Evolutionary conservation across 2,888 invertebrate species (phyloP), one percentile per base, ranked within the genome.

Genomic region (Agriopis leucophaearia): DNA sequence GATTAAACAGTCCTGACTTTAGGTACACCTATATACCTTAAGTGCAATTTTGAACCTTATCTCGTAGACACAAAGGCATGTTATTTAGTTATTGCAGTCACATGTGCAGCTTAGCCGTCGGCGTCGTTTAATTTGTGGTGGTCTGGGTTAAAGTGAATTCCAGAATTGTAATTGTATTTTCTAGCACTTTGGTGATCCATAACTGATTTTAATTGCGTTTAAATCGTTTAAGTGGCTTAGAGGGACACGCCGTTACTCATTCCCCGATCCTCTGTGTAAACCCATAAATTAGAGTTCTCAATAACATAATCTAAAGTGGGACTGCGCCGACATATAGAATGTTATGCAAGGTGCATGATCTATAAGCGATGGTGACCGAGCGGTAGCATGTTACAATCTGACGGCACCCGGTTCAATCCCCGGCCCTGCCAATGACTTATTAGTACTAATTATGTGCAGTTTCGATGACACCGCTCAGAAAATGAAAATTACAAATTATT

Each of bases 101-200:
- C 70, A 69, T 64, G 62, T 67, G 70, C 52, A 64, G 57, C 52
- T 57, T 57, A 67, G 60, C 65, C 48, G 56, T 63, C 36, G 69
- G 55, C 48, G 56, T 63, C 36, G 69, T 52, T 66, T 69, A 71
- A 68, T 72, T 68, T 65, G 72, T 68, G 70, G 69, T 68, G 69
- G 69, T 63, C 70, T 67, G 64, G 64, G 50, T 70, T 52, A 36
- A 59, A 50, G 27, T 52, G 44, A 61, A 66, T 50, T 64, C 51
- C 35, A 38, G 16, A 50, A 48, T 67, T 54, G 56, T 64, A 64
- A 64, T 64, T 52, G 38, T 61, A 48, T 59, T 42, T 48, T 40
- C 35, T 16, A 48, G 16, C 48, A 18, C 27, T 47, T 48, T 42
- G 16, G 44, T 13, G 36, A 2, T 48, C n/a, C 16, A 55, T 42